Evolutionary conservation across 2,888 invertebrate genomes (phyloP), one percentile per base, ranked within the genome.

Genomic region (Folsomia manolachei): DNA sequence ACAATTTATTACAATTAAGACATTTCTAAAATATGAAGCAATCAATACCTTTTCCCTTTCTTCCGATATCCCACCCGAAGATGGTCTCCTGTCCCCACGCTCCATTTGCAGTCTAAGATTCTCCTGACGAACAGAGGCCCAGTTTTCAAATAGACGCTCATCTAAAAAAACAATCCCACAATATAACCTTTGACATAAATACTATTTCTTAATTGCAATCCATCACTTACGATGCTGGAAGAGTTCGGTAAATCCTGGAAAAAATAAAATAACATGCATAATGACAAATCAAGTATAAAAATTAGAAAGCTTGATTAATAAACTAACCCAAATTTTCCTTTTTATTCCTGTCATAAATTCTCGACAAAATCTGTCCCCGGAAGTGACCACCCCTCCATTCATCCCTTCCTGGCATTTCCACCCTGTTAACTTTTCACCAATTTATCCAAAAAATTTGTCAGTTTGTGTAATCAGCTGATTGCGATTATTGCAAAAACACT

Each of bases 31-130:
- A 63, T 19, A 25, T 65, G 24, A 24, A 63, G n/a, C n/a, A n/a
- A n/a, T n/a, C n/a, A n/a, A n/a, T 61, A 79, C 81, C 74, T 81
- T 79, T 73, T 78, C 81, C 24, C 73, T 72, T 62, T 82, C 82
- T 73, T 82, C 81, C n/a, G 81, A 81, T 83, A 7, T 69, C 4
- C 24, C 21, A 9, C 23, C 39, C 19, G 14, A 27, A 19, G 51
- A 39, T 1, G 86, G 70, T 75, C 81, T 78, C 84, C 85, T 74
- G 83, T 82, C 78, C 90, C 88, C 63, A 94, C 87, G 82, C 83
- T 95, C 95, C 86, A 93, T 91, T 80, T 93, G 91, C 51, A 95
- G 85, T 79, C 94, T 93, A 26, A 94, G 86, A 84, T 95, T 95
- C 85, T 95, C 93, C 79, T 89, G 87, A 82, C 91, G 90, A 71